These are phyloP conservation scores for Pectinophora gossypiella DNA, from an alignment of 1,140 invertebrate species.

Conservation along the genomic window DNA sequence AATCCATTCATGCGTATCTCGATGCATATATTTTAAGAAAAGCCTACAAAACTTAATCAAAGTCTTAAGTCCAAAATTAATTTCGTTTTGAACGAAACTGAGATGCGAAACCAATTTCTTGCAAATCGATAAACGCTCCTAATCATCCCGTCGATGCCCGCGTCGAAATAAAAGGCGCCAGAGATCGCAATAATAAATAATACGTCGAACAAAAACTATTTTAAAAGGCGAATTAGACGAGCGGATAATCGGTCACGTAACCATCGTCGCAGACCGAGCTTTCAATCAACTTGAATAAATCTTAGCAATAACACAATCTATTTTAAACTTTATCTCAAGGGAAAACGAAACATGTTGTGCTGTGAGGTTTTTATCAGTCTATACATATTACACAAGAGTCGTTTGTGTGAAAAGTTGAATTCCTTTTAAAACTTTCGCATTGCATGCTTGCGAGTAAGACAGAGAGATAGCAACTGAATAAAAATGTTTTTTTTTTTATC, in stretches of 20 bases:
- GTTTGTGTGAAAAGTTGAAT: not conserved
- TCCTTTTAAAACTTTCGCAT: not conserved
- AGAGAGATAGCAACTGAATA: not conserved
- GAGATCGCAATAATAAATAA: slow-evolving; percentile 23
- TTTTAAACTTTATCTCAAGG: not conserved
- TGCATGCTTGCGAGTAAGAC: not conserved
- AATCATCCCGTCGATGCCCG: slow-evolving; percentile 18
- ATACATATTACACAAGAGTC: not conserved
- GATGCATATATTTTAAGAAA: too few species aligned
- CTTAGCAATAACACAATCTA: not conserved
- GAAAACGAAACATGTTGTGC: not conserved
- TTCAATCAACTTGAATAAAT: slow-evolving; percentile 38
- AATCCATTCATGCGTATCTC: too few species aligned
- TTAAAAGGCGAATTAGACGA: slow-evolving; percentile 43
- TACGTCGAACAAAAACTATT: slow-evolving; percentile 37
- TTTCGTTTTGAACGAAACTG: too few species aligned
- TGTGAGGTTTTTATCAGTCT: slow-evolving; percentile 10
- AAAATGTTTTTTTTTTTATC: not conserved
- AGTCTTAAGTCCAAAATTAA: too few species aligned
- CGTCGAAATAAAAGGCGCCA: slow-evolving; percentile 9
- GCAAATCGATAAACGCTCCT: slow-evolving; percentile 13
- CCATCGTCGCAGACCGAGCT: slow-evolving; percentile 36
- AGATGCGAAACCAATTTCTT: slow-evolving; percentile 14
- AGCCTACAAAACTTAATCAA: too few species aligned
- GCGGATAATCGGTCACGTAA: slow-evolving; percentile 52